phyloP scores from a whole-genome alignment of 2,113 vertebrate species.

The Datnioides undecimradiatus region DNA sequence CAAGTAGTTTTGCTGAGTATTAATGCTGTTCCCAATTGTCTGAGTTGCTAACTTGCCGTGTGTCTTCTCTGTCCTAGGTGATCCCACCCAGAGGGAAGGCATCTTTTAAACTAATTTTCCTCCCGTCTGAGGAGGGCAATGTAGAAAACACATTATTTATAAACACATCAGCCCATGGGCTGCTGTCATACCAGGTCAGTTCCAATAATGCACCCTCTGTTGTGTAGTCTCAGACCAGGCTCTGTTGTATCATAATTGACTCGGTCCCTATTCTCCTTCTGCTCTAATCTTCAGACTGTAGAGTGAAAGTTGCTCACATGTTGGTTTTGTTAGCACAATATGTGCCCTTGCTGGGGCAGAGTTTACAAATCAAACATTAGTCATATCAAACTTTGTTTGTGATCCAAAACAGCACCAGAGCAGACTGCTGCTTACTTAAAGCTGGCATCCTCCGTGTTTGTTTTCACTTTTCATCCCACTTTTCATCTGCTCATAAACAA shows the following conservation, averaged over 20 bases:
- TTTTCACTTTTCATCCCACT: not conserved
- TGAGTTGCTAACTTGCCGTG: not conserved
- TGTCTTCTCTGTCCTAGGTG: constrained; percentile 83
- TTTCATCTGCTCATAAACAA: not conserved
- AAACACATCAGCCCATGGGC: constrained; percentile 95
- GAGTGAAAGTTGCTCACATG: not conserved
- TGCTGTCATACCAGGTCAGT: constrained; percentile 90
- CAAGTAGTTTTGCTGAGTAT: not conserved
- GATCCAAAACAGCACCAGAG: not conserved
- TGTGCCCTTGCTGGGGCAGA: not conserved
- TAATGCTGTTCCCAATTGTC: not conserved
- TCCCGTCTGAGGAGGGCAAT: constrained; percentile 94
- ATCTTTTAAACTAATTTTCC: constrained; percentile 96
- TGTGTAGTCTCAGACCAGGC: not conserved
- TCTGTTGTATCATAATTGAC: not conserved
- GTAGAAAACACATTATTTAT: constrained; percentile 98
- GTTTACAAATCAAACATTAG: not conserved
- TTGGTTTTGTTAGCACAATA: not conserved
- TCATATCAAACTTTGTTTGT: not conserved
- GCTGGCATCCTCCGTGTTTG: not conserved
- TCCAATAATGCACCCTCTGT: not conserved
- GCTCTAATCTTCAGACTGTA: not conserved
- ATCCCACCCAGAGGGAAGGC: constrained; percentile 94
- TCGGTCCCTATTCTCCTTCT: not conserved
- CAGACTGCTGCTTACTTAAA: not conserved